Conservation (phyloP, 2,113 vertebrate genomes). For the Cricetomys ansorgei region DNA sequence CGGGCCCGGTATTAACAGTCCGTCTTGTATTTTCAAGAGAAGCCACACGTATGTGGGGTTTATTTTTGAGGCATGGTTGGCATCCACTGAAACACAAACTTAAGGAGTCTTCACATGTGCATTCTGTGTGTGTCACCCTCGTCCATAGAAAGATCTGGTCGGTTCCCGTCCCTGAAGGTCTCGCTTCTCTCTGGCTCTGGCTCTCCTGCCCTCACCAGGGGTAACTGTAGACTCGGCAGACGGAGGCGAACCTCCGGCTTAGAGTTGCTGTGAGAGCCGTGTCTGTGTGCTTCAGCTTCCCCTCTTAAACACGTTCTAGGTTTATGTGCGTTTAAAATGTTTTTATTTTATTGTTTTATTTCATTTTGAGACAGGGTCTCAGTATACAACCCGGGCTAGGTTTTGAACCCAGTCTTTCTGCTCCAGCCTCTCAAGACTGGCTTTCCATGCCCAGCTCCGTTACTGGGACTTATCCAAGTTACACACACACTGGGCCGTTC, state of each 20-base stretch:
- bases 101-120: neutral
- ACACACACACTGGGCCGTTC: neutral
- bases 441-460: neutral
- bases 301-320: neutral
- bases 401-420: neutral
- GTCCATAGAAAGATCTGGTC: neutral
- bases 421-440: neutral
- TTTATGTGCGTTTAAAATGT: neutral
- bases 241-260: neutral
- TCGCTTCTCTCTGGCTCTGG: neutral
- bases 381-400: neutral
- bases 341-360: neutral
- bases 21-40: slow-evolving; percentile 42
- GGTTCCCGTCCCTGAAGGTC: neutral
- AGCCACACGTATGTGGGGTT: neutral
- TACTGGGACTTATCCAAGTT: neutral
- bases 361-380: neutral
- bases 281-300: neutral
- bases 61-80: slow-evolving; percentile 15
- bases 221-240: neutral
- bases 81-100: neutral
- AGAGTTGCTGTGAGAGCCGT: neutral
- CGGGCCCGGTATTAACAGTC: neutral
- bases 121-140: neutral
- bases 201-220: neutral